Conservation (phyloP, 2,888 invertebrate species). For the Mesorhabditis spiculigera region DNA sequence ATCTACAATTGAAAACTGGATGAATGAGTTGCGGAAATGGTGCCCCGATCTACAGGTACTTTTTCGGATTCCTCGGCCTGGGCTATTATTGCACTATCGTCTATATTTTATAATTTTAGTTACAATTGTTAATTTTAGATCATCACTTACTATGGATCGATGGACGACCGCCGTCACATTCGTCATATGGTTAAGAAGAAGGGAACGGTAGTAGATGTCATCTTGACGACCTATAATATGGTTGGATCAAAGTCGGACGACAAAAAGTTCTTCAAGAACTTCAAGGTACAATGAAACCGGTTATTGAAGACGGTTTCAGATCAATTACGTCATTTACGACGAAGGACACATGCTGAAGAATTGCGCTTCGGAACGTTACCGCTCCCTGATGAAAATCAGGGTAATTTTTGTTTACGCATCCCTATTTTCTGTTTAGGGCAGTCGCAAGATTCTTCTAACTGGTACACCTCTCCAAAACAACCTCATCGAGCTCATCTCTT, state of each 20-base stretch:
- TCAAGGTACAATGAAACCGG: slow-evolving; percentile 10
- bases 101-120: background rate
- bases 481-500: slow-evolving; percentile 83
- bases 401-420: slow-evolving; percentile 12
- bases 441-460: slow-evolving; percentile 80
- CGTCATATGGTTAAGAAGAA: slow-evolving; percentile 40
- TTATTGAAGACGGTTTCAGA: slow-evolving; percentile 61
- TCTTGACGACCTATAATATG: slow-evolving; percentile 67
- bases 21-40: slow-evolving; percentile 44
- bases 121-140: slow-evolving; percentile 18
- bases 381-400: slow-evolving; percentile 43
- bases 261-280: slow-evolving; percentile 79
- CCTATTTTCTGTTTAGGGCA: slow-evolving; percentile 67
- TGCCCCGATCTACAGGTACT: slow-evolving; percentile 38
- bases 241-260: slow-evolving; percentile 82
- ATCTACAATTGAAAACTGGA: slow-evolving; percentile 77
- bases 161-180: slow-evolving; percentile 43
- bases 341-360: slow-evolving; percentile 93
- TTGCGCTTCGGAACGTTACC: slow-evolving; percentile 78
- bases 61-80: background rate
- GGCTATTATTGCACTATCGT: background rate
- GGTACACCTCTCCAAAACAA: slow-evolving; percentile 96
- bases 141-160: slow-evolving; percentile 52
- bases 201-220: slow-evolving; percentile 37
- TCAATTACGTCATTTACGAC: slow-evolving; percentile 90